Evolutionary conservation across 2,113 vertebrate genomes (phyloP).

Genomic region (Regulus satrapa): DNA sequence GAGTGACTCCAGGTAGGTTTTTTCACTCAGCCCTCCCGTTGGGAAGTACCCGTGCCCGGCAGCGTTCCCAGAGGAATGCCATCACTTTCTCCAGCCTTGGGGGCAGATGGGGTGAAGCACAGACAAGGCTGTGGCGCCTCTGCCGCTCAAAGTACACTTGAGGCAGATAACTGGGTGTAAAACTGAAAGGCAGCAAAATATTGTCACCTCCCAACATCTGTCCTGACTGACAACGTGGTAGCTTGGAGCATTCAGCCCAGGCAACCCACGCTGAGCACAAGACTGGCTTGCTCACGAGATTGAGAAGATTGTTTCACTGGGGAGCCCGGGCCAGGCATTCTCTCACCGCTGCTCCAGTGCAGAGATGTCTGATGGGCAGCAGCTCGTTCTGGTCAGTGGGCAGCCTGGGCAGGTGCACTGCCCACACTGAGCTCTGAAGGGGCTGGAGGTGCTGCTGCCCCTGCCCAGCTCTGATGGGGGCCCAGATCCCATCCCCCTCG

Average conservation of each 20-base stretch:
- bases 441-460: not conserved
- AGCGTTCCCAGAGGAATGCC: not conserved
- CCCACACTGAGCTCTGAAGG: not conserved
- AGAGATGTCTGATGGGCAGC: not conserved
- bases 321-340: not conserved
- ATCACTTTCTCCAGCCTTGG: not conserved
- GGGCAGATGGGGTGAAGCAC: rapidly evolving
- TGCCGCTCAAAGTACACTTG: not conserved
- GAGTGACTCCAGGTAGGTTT: not conserved
- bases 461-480: not conserved
- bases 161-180: not conserved
- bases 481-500: rapidly evolving
- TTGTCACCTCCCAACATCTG: not conserved
- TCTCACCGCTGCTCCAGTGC: no score
- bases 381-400: not conserved
- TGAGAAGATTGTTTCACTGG: rapidly evolving
- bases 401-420: not conserved
- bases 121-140: not conserved
- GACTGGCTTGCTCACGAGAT: rapidly evolving
- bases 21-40: rapidly evolving
- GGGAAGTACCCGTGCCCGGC: rapidly evolving
- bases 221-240: rapidly evolving
- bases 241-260: not conserved
- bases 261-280: not conserved
- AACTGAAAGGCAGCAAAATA: not conserved